Evolutionary conservation across 2,888 invertebrate genomes (phyloP).

Genomic region (Omphaloscelis lunosa): DNA sequence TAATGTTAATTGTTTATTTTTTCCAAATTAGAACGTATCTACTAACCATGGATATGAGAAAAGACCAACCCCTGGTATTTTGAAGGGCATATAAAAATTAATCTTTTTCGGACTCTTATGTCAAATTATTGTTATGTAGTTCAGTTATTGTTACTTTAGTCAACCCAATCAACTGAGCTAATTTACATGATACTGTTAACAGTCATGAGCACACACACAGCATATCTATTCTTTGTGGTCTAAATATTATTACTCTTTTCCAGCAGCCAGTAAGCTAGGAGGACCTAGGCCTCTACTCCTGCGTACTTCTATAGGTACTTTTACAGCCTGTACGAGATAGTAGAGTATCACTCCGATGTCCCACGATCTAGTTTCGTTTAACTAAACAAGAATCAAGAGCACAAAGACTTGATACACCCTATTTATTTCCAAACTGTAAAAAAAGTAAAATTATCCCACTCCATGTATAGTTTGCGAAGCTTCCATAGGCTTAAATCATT

Average conservation of each 20-base stretch:
- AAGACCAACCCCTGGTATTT: background rate
- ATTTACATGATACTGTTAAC: background rate
- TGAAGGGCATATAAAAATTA: background rate
- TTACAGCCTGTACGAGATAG: no score
- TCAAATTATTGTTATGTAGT: background rate
- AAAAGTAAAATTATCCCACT: constrained; percentile 33
- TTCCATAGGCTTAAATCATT: constrained; percentile 45
- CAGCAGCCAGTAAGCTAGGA: background rate
- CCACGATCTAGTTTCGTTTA: constrained; percentile 32
- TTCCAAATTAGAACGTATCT: no score
- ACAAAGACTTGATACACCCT: constrained; percentile 38
- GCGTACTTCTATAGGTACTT: background rate
- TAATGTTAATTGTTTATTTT: no score
- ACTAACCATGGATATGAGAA: background rate
- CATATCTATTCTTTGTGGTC: background rate
- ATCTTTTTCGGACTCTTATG: background rate
- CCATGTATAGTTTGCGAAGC: constrained; percentile 19
- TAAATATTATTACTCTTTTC: background rate
- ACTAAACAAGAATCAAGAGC: background rate
- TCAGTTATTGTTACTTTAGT: background rate
- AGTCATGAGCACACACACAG: no score
- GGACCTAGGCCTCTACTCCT: background rate
- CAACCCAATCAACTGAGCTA: background rate
- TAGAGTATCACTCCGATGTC: background rate
- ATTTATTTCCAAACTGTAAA: constrained; percentile 31